These are phyloP conservation scores for Coelogynopora nodosa DNA, from an alignment of 2,888 invertebrate species.

Conservation along the genomic window DNA sequence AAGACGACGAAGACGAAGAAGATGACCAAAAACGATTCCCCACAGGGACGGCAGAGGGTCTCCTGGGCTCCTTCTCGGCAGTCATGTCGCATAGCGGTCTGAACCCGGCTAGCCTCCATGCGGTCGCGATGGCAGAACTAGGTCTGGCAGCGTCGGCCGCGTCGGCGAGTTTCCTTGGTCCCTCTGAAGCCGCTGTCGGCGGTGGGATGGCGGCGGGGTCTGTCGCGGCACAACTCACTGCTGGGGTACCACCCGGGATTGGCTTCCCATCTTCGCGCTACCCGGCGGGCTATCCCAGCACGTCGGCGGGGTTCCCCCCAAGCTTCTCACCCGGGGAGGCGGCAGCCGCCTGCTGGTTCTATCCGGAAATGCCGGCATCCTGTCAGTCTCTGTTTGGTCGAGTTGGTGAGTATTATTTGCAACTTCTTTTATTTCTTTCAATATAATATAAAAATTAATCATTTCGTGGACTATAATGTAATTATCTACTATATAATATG, in stretches of 20 bases:
- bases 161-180: neutral
- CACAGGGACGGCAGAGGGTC: neutral
- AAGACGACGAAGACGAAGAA: neutral
- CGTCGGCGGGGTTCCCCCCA: neutral
- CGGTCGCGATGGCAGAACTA: neutral
- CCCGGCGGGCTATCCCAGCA: neutral
- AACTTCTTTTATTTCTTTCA: too few relatives aligned
- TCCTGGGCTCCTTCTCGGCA: neutral
- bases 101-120: neutral
- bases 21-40: neutral
- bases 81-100: neutral
- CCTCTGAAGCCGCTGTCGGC: neutral
- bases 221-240: neutral
- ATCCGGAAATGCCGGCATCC: neutral
- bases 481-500: too few relatives aligned
- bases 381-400: constrained; percentile 6
- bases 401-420: neutral
- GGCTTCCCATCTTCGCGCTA: neutral
- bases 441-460: too few relatives aligned
- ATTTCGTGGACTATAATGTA: too few relatives aligned
- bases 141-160: neutral
- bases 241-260: neutral
- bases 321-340: neutral
- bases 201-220: neutral
- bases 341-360: constrained; percentile 2